phyloP scores from a whole-genome alignment of 2,113 vertebrate genomes.

The Bos indicus region DNA sequence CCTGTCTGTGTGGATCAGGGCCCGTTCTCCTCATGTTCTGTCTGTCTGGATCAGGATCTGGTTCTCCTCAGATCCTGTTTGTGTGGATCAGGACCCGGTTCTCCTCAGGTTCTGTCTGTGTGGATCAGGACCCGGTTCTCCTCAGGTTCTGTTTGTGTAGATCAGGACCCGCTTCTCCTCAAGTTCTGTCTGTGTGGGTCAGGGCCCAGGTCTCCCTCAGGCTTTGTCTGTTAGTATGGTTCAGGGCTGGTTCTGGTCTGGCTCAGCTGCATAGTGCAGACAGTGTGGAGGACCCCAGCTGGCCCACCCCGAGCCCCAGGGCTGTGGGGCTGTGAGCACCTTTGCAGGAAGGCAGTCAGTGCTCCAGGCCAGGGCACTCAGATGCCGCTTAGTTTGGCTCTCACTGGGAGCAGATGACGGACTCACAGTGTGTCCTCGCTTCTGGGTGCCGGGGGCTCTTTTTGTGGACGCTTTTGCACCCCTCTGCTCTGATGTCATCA shows the following conservation, averaged over 20 bases:
- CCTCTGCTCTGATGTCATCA: background rate
- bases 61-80: rapidly evolving
- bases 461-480: background rate
- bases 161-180: background rate
- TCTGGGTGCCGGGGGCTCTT: background rate
- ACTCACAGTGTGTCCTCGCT: background rate
- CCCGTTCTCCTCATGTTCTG: rapidly evolving
- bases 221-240: background rate
- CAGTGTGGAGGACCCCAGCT: background rate
- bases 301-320: background rate
- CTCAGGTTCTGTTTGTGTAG: background rate
- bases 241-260: background rate
- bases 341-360: background rate
- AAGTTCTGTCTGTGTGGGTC: background rate
- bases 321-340: background rate
- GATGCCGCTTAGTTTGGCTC: background rate
- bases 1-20: background rate
- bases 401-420: background rate
- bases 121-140: background rate
- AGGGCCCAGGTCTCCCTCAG: background rate
- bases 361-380: background rate
- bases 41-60: background rate
- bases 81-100: background rate
- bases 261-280: background rate
- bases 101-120: background rate